Evolutionary conservation across 2,888 invertebrate species (phyloP).

Genomic region (Congeria kusceri): DNA sequence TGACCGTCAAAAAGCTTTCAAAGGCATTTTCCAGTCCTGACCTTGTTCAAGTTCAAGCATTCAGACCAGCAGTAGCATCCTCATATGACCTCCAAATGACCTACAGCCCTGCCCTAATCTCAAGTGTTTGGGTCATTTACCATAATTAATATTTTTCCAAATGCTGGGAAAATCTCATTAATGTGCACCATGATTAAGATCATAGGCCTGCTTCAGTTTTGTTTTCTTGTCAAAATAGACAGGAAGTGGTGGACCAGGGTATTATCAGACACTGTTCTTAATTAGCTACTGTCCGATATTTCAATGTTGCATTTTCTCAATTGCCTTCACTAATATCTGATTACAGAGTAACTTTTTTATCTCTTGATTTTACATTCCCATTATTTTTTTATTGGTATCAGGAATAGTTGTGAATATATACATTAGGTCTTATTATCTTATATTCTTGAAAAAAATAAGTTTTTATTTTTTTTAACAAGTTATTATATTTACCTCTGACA

Average conservation of each 20-base stretch:
- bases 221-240: constrained; percentile 33
- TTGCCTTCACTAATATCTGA: too few relatives aligned
- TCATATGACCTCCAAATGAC: constrained; percentile 56
- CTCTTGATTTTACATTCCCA: too few relatives aligned
- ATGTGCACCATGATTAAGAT: constrained; percentile 63
- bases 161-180: constrained; percentile 67
- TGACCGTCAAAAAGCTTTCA: too few relatives aligned
- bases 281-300: too few relatives aligned
- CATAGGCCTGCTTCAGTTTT: constrained; percentile 50
- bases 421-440: too few relatives aligned
- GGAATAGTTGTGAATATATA: too few relatives aligned
- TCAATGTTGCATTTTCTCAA: too few relatives aligned
- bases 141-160: constrained; percentile 68
- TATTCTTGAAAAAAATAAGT: too few relatives aligned
- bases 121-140: constrained; percentile 62
- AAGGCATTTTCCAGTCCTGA: constrained; percentile 3
- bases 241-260: neutral
- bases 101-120: constrained; percentile 53
- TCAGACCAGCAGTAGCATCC: constrained; percentile 10
- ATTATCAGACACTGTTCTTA: constrained; percentile 4
- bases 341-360: too few relatives aligned
- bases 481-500: too few relatives aligned
- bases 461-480: too few relatives aligned
- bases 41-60: neutral
- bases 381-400: too few relatives aligned